Base-by-base conservation (phyloP, 1,140 invertebrate genomes). In the Dryas iulia region DNA sequence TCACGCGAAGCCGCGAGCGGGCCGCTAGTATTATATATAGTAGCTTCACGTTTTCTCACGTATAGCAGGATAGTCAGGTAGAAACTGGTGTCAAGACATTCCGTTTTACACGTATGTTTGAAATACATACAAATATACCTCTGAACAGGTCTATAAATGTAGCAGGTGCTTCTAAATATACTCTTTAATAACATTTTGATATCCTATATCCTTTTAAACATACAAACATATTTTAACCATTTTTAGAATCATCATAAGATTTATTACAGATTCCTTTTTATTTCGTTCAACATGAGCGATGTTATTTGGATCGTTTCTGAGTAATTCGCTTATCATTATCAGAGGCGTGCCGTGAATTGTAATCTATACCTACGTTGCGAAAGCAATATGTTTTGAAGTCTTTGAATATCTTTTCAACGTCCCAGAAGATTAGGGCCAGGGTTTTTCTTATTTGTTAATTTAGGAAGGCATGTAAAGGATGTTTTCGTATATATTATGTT, bases 311-410 rank as follows among this genome's bases (percentile, higher is more conserved):
- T 69, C 71, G 62, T 56, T 73, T 62, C 28, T 35, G 23, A 70
- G 64, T 73, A 73, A 73, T 73, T 70, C 68, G 72, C 64, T 67
- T 70, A 70, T 68, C 72, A 68, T 73, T 70, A 73, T 73, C 68
- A 62, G 61, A 53, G 56, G 56, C 68, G 68, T 69, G 68, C 59
- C 31, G 23, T 10, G 68, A 69, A 69, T 64, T 59, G 25, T 64
- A 69, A 69, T 69, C 26, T 35, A 39, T 39, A 12, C 14, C 14
- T 39, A 47, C 14, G 35, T 21, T 8, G 35, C 6, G 14, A 47
- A 8, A 47, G 35, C 6, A 47, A 47, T 47, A 47, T 8, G n/a
- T 47, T 18, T 35, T 35, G 5, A 11, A 18, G 7, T 21, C 7
- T 47, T 47, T 47, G 14, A 47, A 47, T 47, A 47, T 21, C 5